Conservation (phyloP, 2,888 invertebrate species). For the Agrotis ipsilon region DNA sequence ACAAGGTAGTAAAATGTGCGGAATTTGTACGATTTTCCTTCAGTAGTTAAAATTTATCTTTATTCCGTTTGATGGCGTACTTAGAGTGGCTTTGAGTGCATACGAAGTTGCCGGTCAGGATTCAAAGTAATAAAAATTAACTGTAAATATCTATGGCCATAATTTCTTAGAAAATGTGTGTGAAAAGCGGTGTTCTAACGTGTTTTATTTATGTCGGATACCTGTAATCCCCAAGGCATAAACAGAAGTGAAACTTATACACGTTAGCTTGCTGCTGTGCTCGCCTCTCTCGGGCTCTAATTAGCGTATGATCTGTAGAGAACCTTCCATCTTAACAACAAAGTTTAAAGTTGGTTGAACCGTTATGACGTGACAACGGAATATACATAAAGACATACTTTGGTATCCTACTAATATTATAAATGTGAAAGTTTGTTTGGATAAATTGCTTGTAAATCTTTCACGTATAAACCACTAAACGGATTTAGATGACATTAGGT, state of each 20-base stretch:
- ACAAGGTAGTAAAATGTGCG: conserved; percentile 19
- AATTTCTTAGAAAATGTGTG: not conserved
- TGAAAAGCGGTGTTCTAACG: not conserved
- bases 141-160: conserved; percentile 1
- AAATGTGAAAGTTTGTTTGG: too few species aligned
- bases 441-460: too few species aligned
- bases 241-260: not conserved
- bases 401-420: too few species aligned
- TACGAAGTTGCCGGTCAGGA: conserved; percentile 6
- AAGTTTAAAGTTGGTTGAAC: too few species aligned
- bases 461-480: too few species aligned
- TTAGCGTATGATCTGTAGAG: too few species aligned
- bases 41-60: conserved; percentile 38
- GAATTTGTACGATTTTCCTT: conserved; percentile 29
- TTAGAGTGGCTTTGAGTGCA: conserved; percentile 10
- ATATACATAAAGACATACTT: too few species aligned
- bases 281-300: too few species aligned
- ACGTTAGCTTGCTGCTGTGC: too few species aligned
- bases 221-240: not conserved
- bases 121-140: conserved; percentile 15
- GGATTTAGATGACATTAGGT: too few species aligned
- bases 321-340: too few species aligned
- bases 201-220: not conserved
- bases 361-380: too few species aligned
- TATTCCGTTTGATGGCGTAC: conserved; percentile 21